phyloP scores from a whole-genome alignment of 2,888 invertebrate genomes.

The Troilus luridus region DNA sequence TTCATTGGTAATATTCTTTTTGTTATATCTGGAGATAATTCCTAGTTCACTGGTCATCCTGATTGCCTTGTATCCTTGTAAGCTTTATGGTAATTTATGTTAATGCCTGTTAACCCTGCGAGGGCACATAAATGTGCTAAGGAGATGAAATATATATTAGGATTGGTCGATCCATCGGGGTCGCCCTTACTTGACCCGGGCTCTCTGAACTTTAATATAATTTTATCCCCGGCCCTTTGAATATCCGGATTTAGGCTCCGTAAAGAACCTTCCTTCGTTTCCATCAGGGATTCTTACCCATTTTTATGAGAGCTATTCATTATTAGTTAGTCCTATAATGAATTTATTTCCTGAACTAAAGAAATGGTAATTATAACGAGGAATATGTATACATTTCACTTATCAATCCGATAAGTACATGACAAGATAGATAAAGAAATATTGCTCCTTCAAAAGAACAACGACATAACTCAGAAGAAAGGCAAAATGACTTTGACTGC shows the following conservation, averaged over 20 bases:
- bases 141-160: conserved; percentile 38
- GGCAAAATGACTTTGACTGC: no score
- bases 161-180: conserved; percentile 7
- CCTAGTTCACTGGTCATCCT: no score
- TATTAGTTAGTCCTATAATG: background rate
- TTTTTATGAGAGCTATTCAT: background rate
- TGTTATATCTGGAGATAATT: no score
- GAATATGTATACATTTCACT: no score
- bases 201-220: conserved; percentile 14
- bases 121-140: background rate
- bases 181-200: background rate
- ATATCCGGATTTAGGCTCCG: background rate
- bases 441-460: no score
- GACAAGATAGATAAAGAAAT: no score
- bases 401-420: no score
- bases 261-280: background rate
- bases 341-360: background rate
- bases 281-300: background rate
- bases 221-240: conserved; percentile 21
- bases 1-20: no score
- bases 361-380: background rate
- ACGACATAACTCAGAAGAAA: no score
- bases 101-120: background rate
- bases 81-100: background rate
- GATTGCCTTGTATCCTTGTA: no score